Conservation (phyloP, 2,797 vertebrate species). For the Mormyrus hasselquistii region DNA sequence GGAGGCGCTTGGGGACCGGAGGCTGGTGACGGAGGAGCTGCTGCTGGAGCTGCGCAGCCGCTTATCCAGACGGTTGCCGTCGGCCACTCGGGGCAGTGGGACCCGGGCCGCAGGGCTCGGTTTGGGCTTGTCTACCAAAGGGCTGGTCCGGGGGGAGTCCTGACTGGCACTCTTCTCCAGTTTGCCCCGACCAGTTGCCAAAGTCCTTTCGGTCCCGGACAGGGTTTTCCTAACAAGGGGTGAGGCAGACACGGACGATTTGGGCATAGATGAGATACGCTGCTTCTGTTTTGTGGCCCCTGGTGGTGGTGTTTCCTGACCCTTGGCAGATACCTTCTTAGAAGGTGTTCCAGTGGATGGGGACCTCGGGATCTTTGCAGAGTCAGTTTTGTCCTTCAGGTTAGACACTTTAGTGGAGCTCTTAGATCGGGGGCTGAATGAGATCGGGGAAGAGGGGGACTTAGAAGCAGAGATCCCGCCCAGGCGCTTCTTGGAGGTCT, state of each 20-base stretch:
- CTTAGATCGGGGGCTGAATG: constrained; percentile 67
- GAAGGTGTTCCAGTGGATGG: constrained; percentile 64
- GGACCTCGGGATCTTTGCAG: constrained; percentile 63
- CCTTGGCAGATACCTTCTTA: constrained; percentile 60
- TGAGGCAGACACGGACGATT: constrained; percentile 63
- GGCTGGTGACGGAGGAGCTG: constrained; percentile 85
- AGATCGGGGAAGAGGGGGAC: constrained; percentile 53
- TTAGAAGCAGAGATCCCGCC: constrained; percentile 65
- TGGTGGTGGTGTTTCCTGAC: constrained; percentile 29
- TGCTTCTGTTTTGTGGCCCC: constrained; percentile 65
- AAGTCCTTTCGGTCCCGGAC: constrained; percentile 46
- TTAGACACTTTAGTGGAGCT: constrained; percentile 66
- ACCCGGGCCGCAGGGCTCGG: constrained; percentile 51
- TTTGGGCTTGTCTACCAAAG: constrained; percentile 67
- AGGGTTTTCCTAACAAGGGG: constrained; percentile 60
- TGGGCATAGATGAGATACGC: constrained; percentile 56
- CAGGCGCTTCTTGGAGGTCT: constrained; percentile 69
- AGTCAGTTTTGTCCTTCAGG: constrained; percentile 68
- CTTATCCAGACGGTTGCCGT: constrained; percentile 55
- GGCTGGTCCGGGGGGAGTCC: constrained; percentile 77
- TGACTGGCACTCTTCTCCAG: constrained; percentile 76
- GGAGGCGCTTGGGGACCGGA: constrained; percentile 72
- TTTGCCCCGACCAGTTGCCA: constrained; percentile 59
- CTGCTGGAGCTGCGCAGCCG: constrained; percentile 76
- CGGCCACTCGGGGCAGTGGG: constrained; percentile 56